Evolutionary conservation across 2,888 invertebrate species (phyloP).

Genomic region (Nysson spinosus): DNA sequence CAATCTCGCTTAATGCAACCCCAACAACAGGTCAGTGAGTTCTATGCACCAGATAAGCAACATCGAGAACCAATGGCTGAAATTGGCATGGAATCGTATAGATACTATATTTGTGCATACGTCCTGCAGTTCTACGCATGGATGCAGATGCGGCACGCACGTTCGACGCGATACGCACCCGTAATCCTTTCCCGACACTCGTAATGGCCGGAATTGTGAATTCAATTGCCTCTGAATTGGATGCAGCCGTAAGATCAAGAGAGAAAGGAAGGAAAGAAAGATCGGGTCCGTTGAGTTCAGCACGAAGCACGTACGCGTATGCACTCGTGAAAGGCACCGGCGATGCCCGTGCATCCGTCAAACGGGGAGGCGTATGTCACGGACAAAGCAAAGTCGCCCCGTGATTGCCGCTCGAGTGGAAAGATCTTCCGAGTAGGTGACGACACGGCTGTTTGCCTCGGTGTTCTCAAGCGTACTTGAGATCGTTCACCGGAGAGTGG

Average conservation of each 20-base stretch:
- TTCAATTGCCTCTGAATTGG: conserved; percentile 75
- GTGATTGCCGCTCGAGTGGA: conserved; percentile 33
- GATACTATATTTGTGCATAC: conserved; percentile 46
- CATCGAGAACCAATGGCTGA: no score
- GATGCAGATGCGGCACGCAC: conserved; percentile 74
- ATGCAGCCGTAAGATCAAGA: conserved; percentile 50
- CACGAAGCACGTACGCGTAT: conserved; percentile 53
- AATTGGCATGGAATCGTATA: no score
- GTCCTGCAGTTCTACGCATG: conserved; percentile 42
- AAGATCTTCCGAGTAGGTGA: conserved; percentile 38
- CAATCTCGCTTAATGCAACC: no score
- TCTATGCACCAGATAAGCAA: no score
- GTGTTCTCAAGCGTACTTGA: conserved; percentile 26
- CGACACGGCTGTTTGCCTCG: conserved; percentile 16
- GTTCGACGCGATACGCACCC: conserved; percentile 37
- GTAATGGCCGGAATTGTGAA: conserved; percentile 74
- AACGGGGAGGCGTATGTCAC: background rate
- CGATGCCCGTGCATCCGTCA: conserved; percentile 42
- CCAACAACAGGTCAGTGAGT: no score
- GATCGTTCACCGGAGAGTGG: conserved; percentile 33
- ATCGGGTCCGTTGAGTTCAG: conserved; percentile 31
- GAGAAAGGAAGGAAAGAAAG: conserved; percentile 28
- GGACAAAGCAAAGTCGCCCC: conserved; percentile 31
- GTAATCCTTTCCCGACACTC: conserved; percentile 75
- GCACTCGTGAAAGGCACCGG: conserved; percentile 41